These are phyloP conservation scores for Drosophila nigrodunni DNA, from an alignment of 1,140 invertebrate genomes.

Conservation along the genomic window DNA sequence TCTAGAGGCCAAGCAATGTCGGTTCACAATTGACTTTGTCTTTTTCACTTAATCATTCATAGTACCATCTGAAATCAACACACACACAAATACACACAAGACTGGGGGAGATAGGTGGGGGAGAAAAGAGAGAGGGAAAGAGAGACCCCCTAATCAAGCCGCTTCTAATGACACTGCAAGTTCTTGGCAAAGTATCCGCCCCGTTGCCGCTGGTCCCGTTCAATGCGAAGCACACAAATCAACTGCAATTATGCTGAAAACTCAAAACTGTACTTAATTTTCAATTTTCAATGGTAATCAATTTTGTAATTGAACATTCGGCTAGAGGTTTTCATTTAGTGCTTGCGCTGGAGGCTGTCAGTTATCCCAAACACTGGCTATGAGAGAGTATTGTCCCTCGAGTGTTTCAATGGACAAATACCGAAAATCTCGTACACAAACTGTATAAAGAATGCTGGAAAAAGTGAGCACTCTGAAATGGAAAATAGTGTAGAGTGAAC, in stretches of 20 bases:
- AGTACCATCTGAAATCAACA: constrained; percentile 52
- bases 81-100: constrained; percentile 43
- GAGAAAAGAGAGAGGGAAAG: background rate
- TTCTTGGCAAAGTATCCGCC: constrained; percentile 31
- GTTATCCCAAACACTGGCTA: background rate
- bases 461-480: constrained; percentile 7
- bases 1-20: constrained; percentile 65
- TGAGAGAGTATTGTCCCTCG: constrained; percentile 42
- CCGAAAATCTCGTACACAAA: background rate
- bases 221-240: constrained; percentile 45
- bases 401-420: constrained; percentile 50
- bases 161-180: constrained; percentile 78
- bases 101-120: too few species aligned
- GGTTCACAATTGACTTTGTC: constrained; percentile 70
- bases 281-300: constrained; percentile 80
- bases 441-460: background rate
- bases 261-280: constrained; percentile 81
- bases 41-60: constrained; percentile 73
- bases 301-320: constrained; percentile 78
- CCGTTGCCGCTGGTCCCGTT: constrained; percentile 15
- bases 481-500: background rate
- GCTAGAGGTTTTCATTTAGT: constrained; percentile 47
- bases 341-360: constrained; percentile 22
- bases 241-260: constrained; percentile 80
- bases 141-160: constrained; percentile 38